Conservation (phyloP, 2,888 invertebrate species). For the Auanema freiburgensis region DNA sequence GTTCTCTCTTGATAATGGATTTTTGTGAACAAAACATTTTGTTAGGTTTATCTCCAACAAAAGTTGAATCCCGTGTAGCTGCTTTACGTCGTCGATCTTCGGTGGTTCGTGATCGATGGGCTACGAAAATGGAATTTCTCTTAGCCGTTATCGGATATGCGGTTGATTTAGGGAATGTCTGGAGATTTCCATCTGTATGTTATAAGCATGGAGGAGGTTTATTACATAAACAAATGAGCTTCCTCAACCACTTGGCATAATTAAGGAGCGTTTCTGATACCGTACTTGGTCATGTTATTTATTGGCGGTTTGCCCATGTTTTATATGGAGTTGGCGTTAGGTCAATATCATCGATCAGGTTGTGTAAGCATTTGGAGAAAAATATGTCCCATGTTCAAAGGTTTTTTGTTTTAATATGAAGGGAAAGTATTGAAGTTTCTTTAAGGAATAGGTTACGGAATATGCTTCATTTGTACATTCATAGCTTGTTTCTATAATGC, state of each 20-base stretch:
- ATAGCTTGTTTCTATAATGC: conserved; percentile 95
- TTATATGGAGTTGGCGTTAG: conserved; percentile 90
- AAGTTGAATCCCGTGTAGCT: conserved; percentile 30
- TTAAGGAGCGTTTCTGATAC: conserved; percentile 80
- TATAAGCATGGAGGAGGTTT: conserved; percentile 61
- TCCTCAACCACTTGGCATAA: not conserved
- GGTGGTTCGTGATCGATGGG: conserved; percentile 56
- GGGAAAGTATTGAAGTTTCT: not conserved
- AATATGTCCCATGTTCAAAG: conserved; percentile 86
- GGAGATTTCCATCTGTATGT: conserved; percentile 58
- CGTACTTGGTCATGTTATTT: conserved; percentile 83
- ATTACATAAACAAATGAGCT: not conserved
- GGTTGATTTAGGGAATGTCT: conserved; percentile 62
- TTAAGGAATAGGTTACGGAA: conserved; percentile 86
- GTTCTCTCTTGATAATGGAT: too few relatives aligned
- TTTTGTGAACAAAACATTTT: not conserved
- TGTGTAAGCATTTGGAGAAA: conserved; percentile 89
- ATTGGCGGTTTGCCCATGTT: conserved; percentile 90
- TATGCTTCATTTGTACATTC: conserved; percentile 91
- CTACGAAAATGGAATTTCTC: conserved; percentile 58
- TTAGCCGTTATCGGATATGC: conserved; percentile 60
- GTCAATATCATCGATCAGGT: conserved; percentile 88
- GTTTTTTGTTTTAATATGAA: conserved; percentile 67
- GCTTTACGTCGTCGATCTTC: conserved; percentile 37
- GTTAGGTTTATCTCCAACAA: conserved; percentile 34